phyloP scores from a whole-genome alignment of 2,797 vertebrate genomes.

The Kryptolebias ocellatus region DNA sequence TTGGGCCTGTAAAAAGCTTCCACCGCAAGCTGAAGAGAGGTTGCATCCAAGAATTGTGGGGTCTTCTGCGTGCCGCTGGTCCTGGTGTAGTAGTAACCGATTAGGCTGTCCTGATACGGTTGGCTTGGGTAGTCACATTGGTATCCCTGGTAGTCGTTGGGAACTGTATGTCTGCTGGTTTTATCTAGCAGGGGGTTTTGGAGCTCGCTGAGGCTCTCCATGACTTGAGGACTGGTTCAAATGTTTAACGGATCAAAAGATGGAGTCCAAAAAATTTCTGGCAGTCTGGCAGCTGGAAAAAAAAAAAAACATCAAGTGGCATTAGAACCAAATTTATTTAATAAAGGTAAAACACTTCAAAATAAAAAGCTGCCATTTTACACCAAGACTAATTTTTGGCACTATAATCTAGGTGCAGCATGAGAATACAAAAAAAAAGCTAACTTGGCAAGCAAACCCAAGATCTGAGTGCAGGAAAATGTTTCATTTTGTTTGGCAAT shows the following conservation, averaged over 20 bases:
- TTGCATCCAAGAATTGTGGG: slow-evolving; percentile 91
- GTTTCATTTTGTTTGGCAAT: slow-evolving; percentile 46
- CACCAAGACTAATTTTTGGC: neutral
- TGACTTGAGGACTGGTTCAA: slow-evolving; percentile 60
- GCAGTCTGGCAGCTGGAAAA: slow-evolving; percentile 56
- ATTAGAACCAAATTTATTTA: slow-evolving; percentile 2
- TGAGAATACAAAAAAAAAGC: neutral
- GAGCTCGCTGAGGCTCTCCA: slow-evolving; percentile 91
- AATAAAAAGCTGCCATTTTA: slow-evolving; percentile 3
- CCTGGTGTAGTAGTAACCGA: slow-evolving; percentile 86
- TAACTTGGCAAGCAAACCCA: slow-evolving; percentile 14
- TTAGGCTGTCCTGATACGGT: slow-evolving; percentile 86
- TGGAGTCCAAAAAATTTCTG: slow-evolving; percentile 39
- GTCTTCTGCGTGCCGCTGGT: slow-evolving; percentile 78
- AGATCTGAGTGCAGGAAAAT: slow-evolving; percentile 26
- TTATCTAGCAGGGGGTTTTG: slow-evolving; percentile 89
- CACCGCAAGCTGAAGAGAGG: slow-evolving; percentile 90
- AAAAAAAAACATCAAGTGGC: slow-evolving; percentile 15
- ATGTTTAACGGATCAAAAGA: slow-evolving; percentile 26
- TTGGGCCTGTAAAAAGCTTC: slow-evolving; percentile 90
- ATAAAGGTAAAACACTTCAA: slow-evolving; percentile 4
- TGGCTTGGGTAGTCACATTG: slow-evolving; percentile 82
- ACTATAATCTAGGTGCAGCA: neutral
- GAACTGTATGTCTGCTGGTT: slow-evolving; percentile 77
- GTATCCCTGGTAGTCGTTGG: slow-evolving; percentile 82